Evolutionary conservation across 2,888 invertebrate species (phyloP), one percentile per base, ranked within the genome.

Genomic region (Drosophila ustulata): DNA sequence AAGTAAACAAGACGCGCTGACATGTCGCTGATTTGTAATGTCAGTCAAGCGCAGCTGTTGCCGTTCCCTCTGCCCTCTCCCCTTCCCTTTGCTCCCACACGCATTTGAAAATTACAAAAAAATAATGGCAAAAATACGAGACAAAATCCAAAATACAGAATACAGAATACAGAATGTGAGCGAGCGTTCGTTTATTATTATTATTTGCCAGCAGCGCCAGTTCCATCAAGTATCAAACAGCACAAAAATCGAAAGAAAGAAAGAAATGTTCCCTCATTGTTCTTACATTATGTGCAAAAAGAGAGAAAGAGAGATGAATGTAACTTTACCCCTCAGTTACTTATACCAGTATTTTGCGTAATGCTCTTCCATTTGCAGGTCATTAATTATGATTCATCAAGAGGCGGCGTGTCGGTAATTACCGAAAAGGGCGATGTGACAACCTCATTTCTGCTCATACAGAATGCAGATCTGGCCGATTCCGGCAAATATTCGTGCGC

Each of bases 361-460:
- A 67, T 73, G 73, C 63, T 75, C 76, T 84, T 74, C 70, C 81
- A 80, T 80, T 92, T 92, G 63, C 93, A 95, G 95, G 95, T 95
- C 90, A 95, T 95, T 92, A 96, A 96, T 93, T 96, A 96, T 93
- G 96, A 96, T 93, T 96, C 96, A 84, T 94, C 94, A 87, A 94
- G 96, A 84, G 96, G 96, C 77, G 96, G 96, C 58, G 95, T 96
- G 83, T 95, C 95, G 85, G 95, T 96, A 84, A 95, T 96, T 92
- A 96, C 96, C 68, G 96, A 96, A 92, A 96, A 96, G 92, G 96
- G 96, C 77, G 96, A 96, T 91, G 94, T 95, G 85, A 96, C 96
- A 82, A 96, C 95, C 87, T 96, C 96, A 90, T 96, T 95, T 93
- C 94, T 96, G 82, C 94, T 96, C 88, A 96, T 96, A 90, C 96